Conservation (phyloP, 2,888 invertebrate species). For the Drosophila emarginata region DNA sequence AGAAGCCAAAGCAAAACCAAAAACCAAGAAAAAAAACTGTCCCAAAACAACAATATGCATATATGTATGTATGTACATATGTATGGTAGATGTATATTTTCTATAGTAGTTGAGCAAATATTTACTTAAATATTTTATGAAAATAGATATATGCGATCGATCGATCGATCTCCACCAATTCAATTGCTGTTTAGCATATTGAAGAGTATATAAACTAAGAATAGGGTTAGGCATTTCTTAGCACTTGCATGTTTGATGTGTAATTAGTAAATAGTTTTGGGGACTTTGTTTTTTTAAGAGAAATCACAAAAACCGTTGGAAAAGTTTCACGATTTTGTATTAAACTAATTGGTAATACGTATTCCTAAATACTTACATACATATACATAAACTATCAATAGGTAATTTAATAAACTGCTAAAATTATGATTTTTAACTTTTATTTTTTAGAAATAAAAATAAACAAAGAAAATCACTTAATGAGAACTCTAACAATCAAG, state of each 20-base stretch:
- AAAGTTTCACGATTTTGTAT: too few species aligned
- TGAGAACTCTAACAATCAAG: too few species aligned
- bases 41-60: constrained; percentile 10
- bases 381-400: too few species aligned
- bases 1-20: constrained; percentile 50
- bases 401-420: too few species aligned
- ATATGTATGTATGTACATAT: background rate
- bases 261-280: too few species aligned
- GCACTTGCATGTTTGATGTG: background rate
- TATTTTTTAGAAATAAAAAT: too few species aligned
- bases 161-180: background rate
- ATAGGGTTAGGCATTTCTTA: background rate
- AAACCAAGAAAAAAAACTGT: constrained; percentile 16
- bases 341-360: too few species aligned
- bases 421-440: too few species aligned
- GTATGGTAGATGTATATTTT: background rate
- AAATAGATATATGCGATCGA: background rate
- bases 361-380: too few species aligned
- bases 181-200: background rate
- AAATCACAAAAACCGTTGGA: too few species aligned
- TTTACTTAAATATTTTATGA: constrained; percentile 3
- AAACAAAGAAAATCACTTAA: too few species aligned
- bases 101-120: constrained; percentile 1
- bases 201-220: background rate
- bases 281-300: too few species aligned